Base-by-base conservation (phyloP, 1,140 invertebrate species). In the Caerostris darwini region DNA sequence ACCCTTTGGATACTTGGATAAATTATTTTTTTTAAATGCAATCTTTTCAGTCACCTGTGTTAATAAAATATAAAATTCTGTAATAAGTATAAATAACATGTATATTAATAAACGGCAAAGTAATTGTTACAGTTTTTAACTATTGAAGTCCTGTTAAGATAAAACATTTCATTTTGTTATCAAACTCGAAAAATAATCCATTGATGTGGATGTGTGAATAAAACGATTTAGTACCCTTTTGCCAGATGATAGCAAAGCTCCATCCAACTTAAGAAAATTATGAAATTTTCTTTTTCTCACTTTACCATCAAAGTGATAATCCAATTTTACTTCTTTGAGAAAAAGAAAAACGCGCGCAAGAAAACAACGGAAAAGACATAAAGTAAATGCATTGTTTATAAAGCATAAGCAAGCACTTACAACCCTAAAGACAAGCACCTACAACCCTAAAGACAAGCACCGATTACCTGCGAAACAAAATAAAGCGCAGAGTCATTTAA, bases 331-430 rank as follows among this genome's bases (percentile, higher is more conserved):
- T 50, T n/a, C 58, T 54, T 53, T 69, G 12, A 53, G 53, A 34
- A 53, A 77, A 50, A 14, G 5, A 67, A 67, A 19, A 57, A 34
- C 17, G 7, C 34, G 34, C 53, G 53, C 50, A 67, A 69, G 17
- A 71, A 89, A 89, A 50, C 58, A 50, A 53, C 19, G 67, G 3
- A 85, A 92, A 92, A 67, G 53, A 59, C 56, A 91, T 83, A 50
- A 77, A 71, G 64, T 77, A 87, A 88, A 93, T 71, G 83, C 17
- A 93, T 93, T 93, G 92, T 93, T 93, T 93, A 87, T 93, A 93
- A 93, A 93, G 92, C 54, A 93, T 86, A 88, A 88, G 85, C 83
- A 93, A 87, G 83, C 34, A 86, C 61, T 87, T 87, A 87, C 57
- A 89, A 59, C 85, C 56, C 71, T 77, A 77, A 53, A 94, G 85